Evolutionary conservation across 2,797 vertebrate genomes (phyloP).

Genomic region (Epinephelus awoara): DNA sequence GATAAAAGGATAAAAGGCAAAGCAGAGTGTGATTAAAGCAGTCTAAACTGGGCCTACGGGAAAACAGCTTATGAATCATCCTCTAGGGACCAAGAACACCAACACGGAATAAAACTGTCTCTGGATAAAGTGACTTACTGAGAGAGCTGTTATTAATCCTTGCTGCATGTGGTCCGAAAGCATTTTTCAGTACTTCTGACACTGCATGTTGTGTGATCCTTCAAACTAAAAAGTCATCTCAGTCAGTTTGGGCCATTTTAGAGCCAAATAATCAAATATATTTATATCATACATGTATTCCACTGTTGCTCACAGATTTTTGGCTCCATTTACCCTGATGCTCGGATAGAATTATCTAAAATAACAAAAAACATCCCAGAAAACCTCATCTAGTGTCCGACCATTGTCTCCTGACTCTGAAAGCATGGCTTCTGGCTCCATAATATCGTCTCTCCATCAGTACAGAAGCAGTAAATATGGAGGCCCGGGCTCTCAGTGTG

Average conservation of each 20-base stretch:
- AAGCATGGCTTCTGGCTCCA: conserved; percentile 58
- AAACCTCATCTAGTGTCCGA: not conserved
- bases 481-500: conserved; percentile 58
- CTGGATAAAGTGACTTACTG: not conserved
- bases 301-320: not conserved
- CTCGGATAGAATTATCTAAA: conserved; percentile 33
- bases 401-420: conserved; percentile 56
- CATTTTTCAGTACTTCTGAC: not conserved
- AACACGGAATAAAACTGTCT: not conserved
- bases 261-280: conserved; percentile 10
- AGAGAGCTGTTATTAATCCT: not conserved
- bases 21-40: not conserved
- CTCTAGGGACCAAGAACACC: not conserved
- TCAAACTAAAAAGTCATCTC: not conserved
- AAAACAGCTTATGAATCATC: not conserved
- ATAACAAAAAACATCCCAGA: conserved; percentile 27
- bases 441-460: conserved; percentile 38
- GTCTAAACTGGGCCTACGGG: not conserved
- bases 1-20: not conserved
- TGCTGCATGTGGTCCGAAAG: too few relatives aligned
- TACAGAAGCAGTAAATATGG: conserved; percentile 55
- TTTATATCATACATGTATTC: conserved; percentile 18
- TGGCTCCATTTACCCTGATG: not conserved
- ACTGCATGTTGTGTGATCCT: not conserved
- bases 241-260: not conserved